phyloP scores from a whole-genome alignment of 2,888 invertebrate species.

The Horisme vitalbata region DNA sequence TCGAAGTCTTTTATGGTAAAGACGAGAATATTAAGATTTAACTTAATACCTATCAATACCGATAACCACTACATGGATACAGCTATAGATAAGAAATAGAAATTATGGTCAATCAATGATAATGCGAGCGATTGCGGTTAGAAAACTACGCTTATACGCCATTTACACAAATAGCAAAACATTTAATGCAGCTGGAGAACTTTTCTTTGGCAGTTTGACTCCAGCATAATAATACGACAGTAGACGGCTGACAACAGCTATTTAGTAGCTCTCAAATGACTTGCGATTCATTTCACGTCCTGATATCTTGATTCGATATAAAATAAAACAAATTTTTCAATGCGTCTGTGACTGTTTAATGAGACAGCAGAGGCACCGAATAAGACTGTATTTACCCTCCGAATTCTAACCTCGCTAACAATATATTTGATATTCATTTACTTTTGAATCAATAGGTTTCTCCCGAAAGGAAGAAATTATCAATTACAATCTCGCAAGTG shows the following conservation, averaged over 20 bases:
- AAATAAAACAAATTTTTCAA: conserved; percentile 6
- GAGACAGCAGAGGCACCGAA: conserved; percentile 4
- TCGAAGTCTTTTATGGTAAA: conserved; percentile 8
- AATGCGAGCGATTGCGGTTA: conserved; percentile 47
- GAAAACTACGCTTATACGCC: conserved; percentile 47
- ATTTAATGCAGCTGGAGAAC: conserved; percentile 19
- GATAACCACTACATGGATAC: too few species aligned
- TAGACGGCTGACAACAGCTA: conserved; percentile 14
- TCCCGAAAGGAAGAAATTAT: neutral
- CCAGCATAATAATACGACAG: conserved; percentile 33
- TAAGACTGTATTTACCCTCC: too few species aligned
- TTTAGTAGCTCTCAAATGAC: conserved; percentile 31
- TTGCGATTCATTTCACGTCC: conserved; percentile 38
- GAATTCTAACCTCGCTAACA: too few species aligned
- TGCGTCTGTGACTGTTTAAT: conserved; percentile 20
- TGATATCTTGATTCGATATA: conserved; percentile 38
- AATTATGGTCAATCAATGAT: conserved; percentile 39
- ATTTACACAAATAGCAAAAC: conserved; percentile 42
- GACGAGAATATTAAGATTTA: conserved; percentile 6
- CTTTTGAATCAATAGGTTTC: too few species aligned
- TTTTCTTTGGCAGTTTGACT: conserved; percentile 25
- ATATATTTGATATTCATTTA: too few species aligned
- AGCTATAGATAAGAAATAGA: conserved; percentile 41
- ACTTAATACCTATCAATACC: conserved; percentile 3
- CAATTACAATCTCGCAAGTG: conserved; percentile 3